These are phyloP conservation scores for Stercorarius parasiticus DNA, from an alignment of 2,113 vertebrate genomes.

Conservation along the genomic window DNA sequence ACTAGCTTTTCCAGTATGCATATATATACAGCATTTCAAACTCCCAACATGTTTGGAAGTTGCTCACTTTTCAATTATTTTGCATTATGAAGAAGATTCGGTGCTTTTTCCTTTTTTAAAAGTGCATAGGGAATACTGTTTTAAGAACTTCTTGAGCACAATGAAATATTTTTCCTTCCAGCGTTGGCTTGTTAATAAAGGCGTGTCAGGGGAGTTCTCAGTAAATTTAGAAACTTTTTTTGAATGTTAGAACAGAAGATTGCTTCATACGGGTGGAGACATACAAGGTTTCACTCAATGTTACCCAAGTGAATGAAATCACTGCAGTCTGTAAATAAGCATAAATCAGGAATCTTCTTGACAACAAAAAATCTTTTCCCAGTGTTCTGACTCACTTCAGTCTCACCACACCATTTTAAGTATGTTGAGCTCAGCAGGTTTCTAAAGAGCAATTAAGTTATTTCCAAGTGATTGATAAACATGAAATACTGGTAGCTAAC, in stretches of 20 bases:
- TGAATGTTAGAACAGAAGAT: background rate
- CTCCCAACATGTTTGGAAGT: background rate
- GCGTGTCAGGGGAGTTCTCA: background rate
- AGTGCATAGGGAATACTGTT: background rate
- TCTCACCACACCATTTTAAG: background rate
- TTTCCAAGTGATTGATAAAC: background rate
- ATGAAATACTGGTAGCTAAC: background rate
- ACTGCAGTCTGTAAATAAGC: background rate
- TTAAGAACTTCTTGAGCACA: background rate
- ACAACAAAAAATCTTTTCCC: background rate
- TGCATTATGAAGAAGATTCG: background rate
- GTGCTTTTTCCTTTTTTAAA: background rate
- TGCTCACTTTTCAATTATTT: background rate
- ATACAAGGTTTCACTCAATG: background rate
- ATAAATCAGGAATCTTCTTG: background rate
- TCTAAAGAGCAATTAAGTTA: background rate
- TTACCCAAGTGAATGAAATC: constrained; percentile 11
- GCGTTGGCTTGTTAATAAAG: background rate
- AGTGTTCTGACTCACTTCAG: background rate
- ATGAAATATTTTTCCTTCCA: background rate
- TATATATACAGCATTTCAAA: background rate
- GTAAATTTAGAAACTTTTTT: background rate
- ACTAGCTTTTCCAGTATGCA: background rate
- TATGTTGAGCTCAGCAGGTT: background rate
- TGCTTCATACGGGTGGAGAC: constrained; percentile 13